phyloP scores from a whole-genome alignment of 2,888 invertebrate genomes.

The Clunio marinus region DNA sequence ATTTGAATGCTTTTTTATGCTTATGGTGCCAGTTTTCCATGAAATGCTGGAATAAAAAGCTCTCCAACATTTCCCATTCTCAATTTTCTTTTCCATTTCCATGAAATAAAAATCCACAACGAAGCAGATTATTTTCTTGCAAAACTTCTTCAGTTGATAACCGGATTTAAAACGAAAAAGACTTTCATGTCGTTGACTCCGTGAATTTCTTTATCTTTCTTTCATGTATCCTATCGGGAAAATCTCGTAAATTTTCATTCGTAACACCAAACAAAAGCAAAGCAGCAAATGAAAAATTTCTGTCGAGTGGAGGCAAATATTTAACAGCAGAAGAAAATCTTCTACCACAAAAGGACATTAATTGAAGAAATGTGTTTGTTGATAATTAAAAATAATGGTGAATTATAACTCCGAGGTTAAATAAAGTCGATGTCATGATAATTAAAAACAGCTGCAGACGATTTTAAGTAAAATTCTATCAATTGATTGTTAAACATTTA shows the following conservation, averaged over 20 bases:
- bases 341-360: not conserved
- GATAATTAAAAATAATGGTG: constrained; percentile 14
- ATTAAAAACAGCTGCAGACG: too few relatives aligned
- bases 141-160: not conserved
- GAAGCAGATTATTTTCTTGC: not conserved
- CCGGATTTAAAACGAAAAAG: not conserved
- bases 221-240: too few relatives aligned
- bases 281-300: not conserved
- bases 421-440: too few relatives aligned
- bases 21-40: not conserved
- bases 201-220: not conserved
- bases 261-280: not conserved
- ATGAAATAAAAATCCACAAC: not conserved
- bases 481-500: too few relatives aligned
- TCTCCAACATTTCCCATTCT: not conserved
- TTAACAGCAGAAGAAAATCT: not conserved
- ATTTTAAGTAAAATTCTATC: too few relatives aligned
- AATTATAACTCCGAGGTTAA: not conserved
- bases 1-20: not conserved
- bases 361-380: constrained; percentile 27
- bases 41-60: not conserved
- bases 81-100: not conserved
- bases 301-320: not conserved
- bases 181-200: not conserved
- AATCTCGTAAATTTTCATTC: constrained; percentile 3